Conservation (phyloP, 2,797 vertebrate species). For the Taeniopygia guttata region DNA sequence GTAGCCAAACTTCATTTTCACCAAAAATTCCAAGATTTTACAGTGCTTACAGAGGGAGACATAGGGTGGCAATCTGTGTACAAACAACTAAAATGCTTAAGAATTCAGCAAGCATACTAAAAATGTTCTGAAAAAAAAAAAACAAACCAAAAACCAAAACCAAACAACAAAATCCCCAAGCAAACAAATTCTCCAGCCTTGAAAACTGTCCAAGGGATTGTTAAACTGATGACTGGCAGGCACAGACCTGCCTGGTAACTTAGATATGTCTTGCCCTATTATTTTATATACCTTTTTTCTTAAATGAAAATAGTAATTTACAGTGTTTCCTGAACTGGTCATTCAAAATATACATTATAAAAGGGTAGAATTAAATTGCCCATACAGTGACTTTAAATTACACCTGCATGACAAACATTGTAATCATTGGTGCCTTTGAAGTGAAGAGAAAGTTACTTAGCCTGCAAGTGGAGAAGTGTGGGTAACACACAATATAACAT, state of each 20-base stretch:
- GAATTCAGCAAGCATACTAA: constrained; percentile 1
- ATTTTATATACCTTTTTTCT: constrained; percentile 55
- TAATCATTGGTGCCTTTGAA: constrained; percentile 52
- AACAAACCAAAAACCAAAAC: not conserved
- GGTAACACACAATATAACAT: not conserved
- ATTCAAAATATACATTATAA: constrained; percentile 67
- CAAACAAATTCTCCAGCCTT: not conserved
- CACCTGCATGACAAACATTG: constrained; percentile 39
- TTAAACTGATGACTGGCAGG: constrained; percentile 50
- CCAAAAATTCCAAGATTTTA: not conserved
- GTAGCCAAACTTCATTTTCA: not conserved
- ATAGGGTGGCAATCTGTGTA: not conserved
- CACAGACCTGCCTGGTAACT: constrained; percentile 54
- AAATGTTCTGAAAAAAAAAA: not conserved
- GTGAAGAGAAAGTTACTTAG: not conserved
- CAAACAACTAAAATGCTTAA: not conserved
- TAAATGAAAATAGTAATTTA: constrained; percentile 68
- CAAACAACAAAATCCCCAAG: not conserved
- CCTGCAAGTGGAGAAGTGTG: not conserved
- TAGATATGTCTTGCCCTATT: constrained; percentile 38
- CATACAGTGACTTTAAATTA: constrained; percentile 39
- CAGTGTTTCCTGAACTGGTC: constrained; percentile 62
- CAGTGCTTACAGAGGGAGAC: not conserved
- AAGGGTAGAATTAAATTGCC: constrained; percentile 63
- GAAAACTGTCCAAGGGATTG: constrained; percentile 30